These are phyloP conservation scores for Listronotus bonariensis DNA, from an alignment of 1,140 invertebrate genomes.

Conservation along the genomic window DNA sequence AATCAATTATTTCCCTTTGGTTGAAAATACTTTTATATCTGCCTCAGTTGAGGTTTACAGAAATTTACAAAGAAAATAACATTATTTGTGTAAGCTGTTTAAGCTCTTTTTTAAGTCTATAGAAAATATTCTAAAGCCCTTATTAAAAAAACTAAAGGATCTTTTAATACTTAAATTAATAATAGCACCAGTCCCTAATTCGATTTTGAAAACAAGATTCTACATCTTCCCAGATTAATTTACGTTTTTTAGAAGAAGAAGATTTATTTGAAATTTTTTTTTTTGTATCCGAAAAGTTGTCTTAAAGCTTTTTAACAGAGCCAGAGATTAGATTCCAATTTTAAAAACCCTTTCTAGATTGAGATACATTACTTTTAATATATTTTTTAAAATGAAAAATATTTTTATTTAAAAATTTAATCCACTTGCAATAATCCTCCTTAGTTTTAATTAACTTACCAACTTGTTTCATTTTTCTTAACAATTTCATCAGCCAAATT, in stretches of 20 bases:
- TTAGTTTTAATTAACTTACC: slow-evolving; percentile 2
- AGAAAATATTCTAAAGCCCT: slow-evolving; percentile 21
- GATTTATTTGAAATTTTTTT: too few relatives aligned
- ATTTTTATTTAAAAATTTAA: slow-evolving; percentile 10
- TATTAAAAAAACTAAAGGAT: slow-evolving; percentile 31
- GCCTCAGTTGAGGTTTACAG: slow-evolving; percentile 13
- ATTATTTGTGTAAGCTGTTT: not conserved
- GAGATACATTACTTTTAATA: slow-evolving; percentile 1
- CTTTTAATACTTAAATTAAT: slow-evolving; percentile 32
- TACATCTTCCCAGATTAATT: slow-evolving; percentile 4
- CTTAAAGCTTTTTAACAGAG: too few relatives aligned
- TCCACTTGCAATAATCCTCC: slow-evolving; percentile 8
- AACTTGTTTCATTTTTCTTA: not conserved
- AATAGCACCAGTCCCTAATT: slow-evolving; percentile 27
- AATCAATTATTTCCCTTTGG: slow-evolving; percentile 30
- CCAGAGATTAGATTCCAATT: too few relatives aligned
- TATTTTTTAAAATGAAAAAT: slow-evolving; percentile 1
- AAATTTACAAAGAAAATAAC: slow-evolving; percentile 10
- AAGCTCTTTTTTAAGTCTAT: slow-evolving; percentile 5
- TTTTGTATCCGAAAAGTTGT: too few relatives aligned
- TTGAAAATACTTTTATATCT: slow-evolving; percentile 13
- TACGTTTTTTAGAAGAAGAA: too few relatives aligned
- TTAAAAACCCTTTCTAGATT: not conserved
- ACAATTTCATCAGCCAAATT: too few relatives aligned
- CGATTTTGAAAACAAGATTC: slow-evolving; percentile 27